A percentile compares a stretch with the other conserved stretches of the same genome.
Evolutionary conservation across 1,140 invertebrate genomes (phyloP).

Genomic region (Pygmarrhopalites habei): DNA sequence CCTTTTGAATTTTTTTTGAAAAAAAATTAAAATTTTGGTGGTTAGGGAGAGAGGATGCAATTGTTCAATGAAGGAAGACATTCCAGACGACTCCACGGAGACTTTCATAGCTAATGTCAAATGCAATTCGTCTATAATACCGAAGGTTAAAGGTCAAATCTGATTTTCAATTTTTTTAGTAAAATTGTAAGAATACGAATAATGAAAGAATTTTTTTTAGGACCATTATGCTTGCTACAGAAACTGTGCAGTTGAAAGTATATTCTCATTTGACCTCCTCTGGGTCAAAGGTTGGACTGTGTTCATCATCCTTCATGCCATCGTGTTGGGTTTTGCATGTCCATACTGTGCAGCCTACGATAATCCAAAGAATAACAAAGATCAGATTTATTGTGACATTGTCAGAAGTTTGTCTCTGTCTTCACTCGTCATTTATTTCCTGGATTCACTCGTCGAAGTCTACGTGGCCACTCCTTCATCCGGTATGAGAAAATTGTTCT

Average conservation of each 20-base stretch:
- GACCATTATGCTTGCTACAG: not conserved
- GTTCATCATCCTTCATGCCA: not conserved
- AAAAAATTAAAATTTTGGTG: no score
- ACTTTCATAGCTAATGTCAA: not conserved
- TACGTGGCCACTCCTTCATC: not conserved
- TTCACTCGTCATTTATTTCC: not conserved
- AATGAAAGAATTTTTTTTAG: no score
- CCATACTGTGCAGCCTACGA: not conserved
- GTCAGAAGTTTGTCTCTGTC: not conserved
- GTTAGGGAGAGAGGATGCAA: no score
- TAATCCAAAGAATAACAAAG: not conserved
- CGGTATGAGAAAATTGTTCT: no score
- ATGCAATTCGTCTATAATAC: no score
- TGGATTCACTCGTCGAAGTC: not conserved
- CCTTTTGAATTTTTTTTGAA: no score
- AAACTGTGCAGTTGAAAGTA: not conserved
- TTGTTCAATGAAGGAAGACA: conserved; percentile 1
- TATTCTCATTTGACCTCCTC: not conserved
- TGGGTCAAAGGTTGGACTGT: not conserved
- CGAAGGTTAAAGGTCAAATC: no score
- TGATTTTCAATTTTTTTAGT: no score
- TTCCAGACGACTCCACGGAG: not conserved
- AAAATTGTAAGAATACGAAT: no score
- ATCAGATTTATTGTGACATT: not conserved
- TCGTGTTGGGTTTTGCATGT: not conserved